Conservation (phyloP, 2,888 invertebrate genomes). For the Phortica magna region DNA sequence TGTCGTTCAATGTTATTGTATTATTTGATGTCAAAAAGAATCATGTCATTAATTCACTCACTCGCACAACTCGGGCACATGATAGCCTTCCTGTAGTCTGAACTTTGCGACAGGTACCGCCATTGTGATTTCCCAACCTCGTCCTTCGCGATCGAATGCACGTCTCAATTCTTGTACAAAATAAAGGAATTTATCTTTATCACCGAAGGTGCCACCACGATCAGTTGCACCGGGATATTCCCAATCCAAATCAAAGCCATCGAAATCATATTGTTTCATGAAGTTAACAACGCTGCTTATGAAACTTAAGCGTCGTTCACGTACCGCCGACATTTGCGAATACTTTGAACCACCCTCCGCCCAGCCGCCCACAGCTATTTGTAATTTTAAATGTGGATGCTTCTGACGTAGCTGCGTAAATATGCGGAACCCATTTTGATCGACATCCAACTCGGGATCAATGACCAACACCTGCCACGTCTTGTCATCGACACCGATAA, state of each 20-base stretch:
- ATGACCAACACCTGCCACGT: conserved; percentile 88
- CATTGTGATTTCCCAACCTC: conserved; percentile 92
- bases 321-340: conserved; percentile 87
- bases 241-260: conserved; percentile 94
- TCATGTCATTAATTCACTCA: conserved; percentile 78
- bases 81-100: conserved; percentile 92
- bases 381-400: conserved; percentile 86
- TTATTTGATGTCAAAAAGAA: not conserved
- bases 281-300: conserved; percentile 88
- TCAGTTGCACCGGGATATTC: conserved; percentile 94
- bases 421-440: conserved; percentile 86
- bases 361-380: conserved; percentile 93
- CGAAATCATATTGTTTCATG: conserved; percentile 87
- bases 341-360: conserved; percentile 93
- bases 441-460: conserved; percentile 88
- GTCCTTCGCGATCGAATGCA: conserved; percentile 86
- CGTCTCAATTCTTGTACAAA: conserved; percentile 89
- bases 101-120: conserved; percentile 94
- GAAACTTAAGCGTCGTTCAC: conserved; percentile 84
- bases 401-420: conserved; percentile 86
- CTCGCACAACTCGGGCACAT: conserved; percentile 93
- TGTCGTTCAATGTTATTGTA: conserved; percentile 47
- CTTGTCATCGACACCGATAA: conserved; percentile 90
- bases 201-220: conserved; percentile 89
- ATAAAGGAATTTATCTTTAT: conserved; percentile 89